Evolutionary conservation across 2,888 invertebrate genomes (phyloP), one percentile per base, ranked within the genome.

Genomic region (Halocaridina rubra): DNA sequence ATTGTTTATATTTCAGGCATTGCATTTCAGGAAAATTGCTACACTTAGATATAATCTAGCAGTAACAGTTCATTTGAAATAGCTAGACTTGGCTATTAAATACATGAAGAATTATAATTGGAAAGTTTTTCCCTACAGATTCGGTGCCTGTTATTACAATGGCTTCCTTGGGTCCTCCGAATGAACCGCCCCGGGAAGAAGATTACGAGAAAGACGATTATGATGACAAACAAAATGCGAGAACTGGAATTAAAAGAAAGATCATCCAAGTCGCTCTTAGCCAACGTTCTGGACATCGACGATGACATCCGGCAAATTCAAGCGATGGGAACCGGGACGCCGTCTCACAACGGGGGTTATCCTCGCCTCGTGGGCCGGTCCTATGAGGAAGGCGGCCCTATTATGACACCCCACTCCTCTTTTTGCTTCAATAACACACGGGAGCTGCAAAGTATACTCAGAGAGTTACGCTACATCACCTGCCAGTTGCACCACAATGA

Each of bases 211-310:
- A 92, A 90, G 92, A 93, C 90, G 92, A 91, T 91, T 90, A 92
- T 94, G 90, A 95, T 95, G 91, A 93, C 93, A 91, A 93, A 94
- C 90, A 94, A 96, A 90, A 93, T 96, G 91, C 94, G 95, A 81
- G 96, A 97, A 92, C 93, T 96, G 91, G 96, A 96, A 92, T 93
- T 97, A 90, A 95, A 96, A 91, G 96, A 96, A 91, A 94, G 95
- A 90, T 97, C 97, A 89, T 97, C 97, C 90, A 97, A 97, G 92
- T 97, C 97, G 91, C 94, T 98, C 90, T 93, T 98, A 91, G 98
- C 98, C 90, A 98, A 98, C 92, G 97, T 98, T 90, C 94, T 98
- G 90, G 98, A 98, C 93, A 96, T 98, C 92, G 98, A 98, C 92
- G 98, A 98, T 92, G 98, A 98, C 93, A 96, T 97, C 92, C 87